Conservation (phyloP, 2,888 invertebrate genomes). For the Corythucha ciliata region DNA sequence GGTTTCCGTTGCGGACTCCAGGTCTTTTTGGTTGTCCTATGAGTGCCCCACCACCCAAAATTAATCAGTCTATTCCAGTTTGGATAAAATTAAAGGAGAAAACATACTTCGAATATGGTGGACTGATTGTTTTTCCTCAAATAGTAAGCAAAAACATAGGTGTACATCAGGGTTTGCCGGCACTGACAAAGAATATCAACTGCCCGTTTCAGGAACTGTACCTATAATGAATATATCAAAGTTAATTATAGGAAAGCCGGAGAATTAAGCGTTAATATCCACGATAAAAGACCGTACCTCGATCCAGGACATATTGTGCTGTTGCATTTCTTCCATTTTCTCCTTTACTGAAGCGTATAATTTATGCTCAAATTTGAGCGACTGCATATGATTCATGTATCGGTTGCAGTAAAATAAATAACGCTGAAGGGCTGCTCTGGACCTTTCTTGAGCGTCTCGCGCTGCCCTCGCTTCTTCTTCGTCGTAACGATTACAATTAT, state of each 20-base stretch:
- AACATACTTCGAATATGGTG: slow-evolving; percentile 78
- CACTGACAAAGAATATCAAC: slow-evolving; percentile 95
- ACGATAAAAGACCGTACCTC: slow-evolving; percentile 55
- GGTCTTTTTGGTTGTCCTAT: slow-evolving; percentile 89
- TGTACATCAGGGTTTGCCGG: slow-evolving; percentile 97
- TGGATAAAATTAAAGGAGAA: slow-evolving; percentile 10
- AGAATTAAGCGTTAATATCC: not conserved
- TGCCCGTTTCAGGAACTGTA: slow-evolving; percentile 95
- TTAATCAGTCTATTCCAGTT: not conserved
- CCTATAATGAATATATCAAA: slow-evolving; percentile 49
- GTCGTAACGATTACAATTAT: slow-evolving; percentile 95
- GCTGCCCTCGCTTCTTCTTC: slow-evolving; percentile 95
- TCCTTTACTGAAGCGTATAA: slow-evolving; percentile 89
- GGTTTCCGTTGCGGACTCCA: slow-evolving; percentile 94
- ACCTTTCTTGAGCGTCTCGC: slow-evolving; percentile 89
- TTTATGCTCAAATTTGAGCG: slow-evolving; percentile 94
- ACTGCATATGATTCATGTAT: slow-evolving; percentile 99
- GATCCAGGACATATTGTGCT: slow-evolving; percentile 99
- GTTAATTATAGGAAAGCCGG: not conserved
- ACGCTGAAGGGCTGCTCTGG: slow-evolving; percentile 86
- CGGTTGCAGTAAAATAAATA: slow-evolving; percentile 98
- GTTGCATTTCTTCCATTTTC: slow-evolving; percentile 99
- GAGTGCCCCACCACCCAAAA: no score
- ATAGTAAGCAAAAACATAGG: slow-evolving; percentile 99
- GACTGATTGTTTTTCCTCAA: slow-evolving; percentile 96